Evolutionary conservation across 2,113 vertebrate genomes (phyloP), one percentile per base, ranked within the genome.

Genomic region (Gnathonemus echidnorhynchus): DNA sequence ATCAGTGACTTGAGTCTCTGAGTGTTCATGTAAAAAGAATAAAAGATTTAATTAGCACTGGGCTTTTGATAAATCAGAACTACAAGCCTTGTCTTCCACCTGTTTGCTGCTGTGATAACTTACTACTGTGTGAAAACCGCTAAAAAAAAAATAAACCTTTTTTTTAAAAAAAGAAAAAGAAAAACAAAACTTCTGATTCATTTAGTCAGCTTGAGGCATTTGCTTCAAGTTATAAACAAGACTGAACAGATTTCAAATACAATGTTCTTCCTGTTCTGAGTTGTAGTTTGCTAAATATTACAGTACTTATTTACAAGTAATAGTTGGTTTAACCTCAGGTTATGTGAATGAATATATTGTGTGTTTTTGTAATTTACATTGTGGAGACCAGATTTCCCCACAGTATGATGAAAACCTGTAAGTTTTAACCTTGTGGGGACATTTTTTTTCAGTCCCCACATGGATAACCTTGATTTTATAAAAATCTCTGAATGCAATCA

Each of bases 51-150:
- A 87, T 92, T 89, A 80, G 90, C 84, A 83, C 91, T 70, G 90
- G 92, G 89, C 88, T 92, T 92, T 90, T 91, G 83, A 91, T 92
- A 91, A 88, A 77, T 53, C 27, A 62, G 62, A 87, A 80, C 52
- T 89, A 93, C 92, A 87, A 92, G 92, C 90, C 90, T 91, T 58
- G 39, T 4, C 88, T 91, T 91, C 91, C 90, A 0, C 90, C 77
- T 93, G 90, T 90, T 94, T 93, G 94, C 93, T 96, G 94, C 93
- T 96, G 62, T 66, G 62, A 90, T 90, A 66, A 46, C 49, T 53
- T 80, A 88, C 87, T 92, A 88, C 88, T 92, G 91, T 93, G 90
- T 91, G 92, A 94, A 90, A 93, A 92, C 92, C 93, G 92, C 91
- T 93, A 27, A 66, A 27, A 92, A 92, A 39, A 45, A 91, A 92